Conservation (phyloP, 2,888 invertebrate genomes). For the Tetanocera ferruginea region DNA sequence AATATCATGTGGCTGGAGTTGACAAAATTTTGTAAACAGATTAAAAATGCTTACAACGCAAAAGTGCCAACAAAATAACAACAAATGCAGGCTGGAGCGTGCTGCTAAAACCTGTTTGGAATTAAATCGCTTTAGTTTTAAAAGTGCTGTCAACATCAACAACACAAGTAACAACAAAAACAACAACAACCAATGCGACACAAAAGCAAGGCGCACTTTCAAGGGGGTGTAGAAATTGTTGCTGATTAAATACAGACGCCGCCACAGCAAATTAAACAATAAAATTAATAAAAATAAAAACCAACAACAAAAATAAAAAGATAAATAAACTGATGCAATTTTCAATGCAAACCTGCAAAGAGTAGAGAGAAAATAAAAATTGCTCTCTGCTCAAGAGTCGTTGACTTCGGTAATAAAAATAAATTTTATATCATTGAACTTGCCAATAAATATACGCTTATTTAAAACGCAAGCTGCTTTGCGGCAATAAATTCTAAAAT, state of each 20-base stretch:
- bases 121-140: too few species aligned
- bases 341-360: neutral
- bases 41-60: conserved; percentile 9
- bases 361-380: neutral
- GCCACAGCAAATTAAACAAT: too few species aligned
- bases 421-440: conserved; percentile 29
- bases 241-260: too few species aligned
- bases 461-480: too few species aligned
- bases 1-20: too few species aligned
- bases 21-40: neutral
- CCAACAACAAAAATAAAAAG: neutral
- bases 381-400: neutral
- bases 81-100: neutral
- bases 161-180: neutral
- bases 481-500: too few species aligned
- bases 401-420: conserved; percentile 26
- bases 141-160: neutral
- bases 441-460: neutral
- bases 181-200: neutral
- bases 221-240: too few species aligned
- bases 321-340: conserved; percentile 21
- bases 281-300: too few species aligned
- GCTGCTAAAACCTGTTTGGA: neutral
- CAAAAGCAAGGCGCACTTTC: too few species aligned
- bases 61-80: neutral